These are phyloP conservation scores for Drosophila atripex DNA, from an alignment of 2,888 invertebrate species.

Conservation along the genomic window DNA sequence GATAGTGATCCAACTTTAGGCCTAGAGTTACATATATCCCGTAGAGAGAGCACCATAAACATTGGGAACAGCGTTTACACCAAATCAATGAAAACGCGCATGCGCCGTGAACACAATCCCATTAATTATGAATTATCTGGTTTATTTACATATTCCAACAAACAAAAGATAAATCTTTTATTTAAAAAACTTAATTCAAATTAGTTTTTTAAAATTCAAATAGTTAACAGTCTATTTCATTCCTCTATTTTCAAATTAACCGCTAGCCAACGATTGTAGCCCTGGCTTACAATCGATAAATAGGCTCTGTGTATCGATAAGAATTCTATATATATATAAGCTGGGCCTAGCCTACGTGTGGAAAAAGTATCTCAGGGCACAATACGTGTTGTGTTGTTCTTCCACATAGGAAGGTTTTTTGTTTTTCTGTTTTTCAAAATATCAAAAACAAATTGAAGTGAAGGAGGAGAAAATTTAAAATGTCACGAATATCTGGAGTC, in stretches of 20 bases:
- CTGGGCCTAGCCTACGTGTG: slow-evolving; percentile 49
- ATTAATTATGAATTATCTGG: background rate
- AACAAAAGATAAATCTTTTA: background rate
- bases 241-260: slow-evolving; percentile 4
- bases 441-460: background rate
- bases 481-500: slow-evolving; percentile 32
- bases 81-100: slow-evolving; percentile 46
- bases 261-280: background rate
- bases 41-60: slow-evolving; percentile 34
- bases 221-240: background rate
- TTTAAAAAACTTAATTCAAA: background rate
- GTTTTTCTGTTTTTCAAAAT: slow-evolving; percentile 30
- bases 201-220: background rate
- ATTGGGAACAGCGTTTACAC: slow-evolving; percentile 28
- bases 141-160: background rate
- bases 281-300: slow-evolving; percentile 8
- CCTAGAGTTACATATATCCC: slow-evolving; percentile 13
- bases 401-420: slow-evolving; percentile 39
- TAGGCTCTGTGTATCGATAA: slow-evolving; percentile 34
- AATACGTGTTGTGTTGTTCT: slow-evolving; percentile 39
- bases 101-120: slow-evolving; percentile 3
- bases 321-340: slow-evolving; percentile 14
- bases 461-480: background rate
- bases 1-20: slow-evolving; percentile 14
- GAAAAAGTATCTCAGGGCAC: slow-evolving; percentile 31